Evolutionary conservation across 2,888 invertebrate species (phyloP), one percentile per base, ranked within the genome.

Genomic region (Cantharis flavilabris): DNA sequence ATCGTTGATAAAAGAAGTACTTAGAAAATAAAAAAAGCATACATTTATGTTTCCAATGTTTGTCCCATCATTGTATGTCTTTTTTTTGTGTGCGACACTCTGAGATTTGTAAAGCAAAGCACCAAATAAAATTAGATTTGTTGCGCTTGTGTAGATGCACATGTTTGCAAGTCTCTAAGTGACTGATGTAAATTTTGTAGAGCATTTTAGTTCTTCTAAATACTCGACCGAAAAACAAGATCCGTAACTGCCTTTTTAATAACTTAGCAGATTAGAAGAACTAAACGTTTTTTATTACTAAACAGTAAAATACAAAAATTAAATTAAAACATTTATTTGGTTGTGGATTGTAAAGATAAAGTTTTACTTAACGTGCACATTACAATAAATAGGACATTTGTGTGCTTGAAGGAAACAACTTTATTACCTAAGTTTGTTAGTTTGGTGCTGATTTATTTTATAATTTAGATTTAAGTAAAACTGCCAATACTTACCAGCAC

Each of bases 251-350:
- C 77, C 77, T 77, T 77, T 74, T 71, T 7, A 49, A 73, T 30
- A 62, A 69, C 73, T 33, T 71, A 77, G 77, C 72, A 77, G 71
- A 72, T 77, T 77, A 72, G 77, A 77, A 77, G 77, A 71, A 77
- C 74, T 74, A 74, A 75, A 72, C 20, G 23, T 16, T 75, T 77
- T 74, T 73, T 73, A 73, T 76, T 70, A 75, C 75, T 73, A 67
- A 72, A 72, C 49, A 72, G 18, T 69, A 73, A 71, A 69, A 70
- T 23, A 70, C 63, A 64, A 23, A 62, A 63, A 13, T 72, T 76
- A 73, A 73, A 65, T 67, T 73, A 77, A 71, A 20, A 72, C 64
- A 69, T 49, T 30, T 62, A 72, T 75, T 77, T 49, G 74, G 77
- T 77, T 77, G 77, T 77, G 77, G 77, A 77, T 77, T 70, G 70